These are phyloP conservation scores for Habropoda laboriosa DNA, from an alignment of 1,140 invertebrate genomes.

Conservation along the genomic window DNA sequence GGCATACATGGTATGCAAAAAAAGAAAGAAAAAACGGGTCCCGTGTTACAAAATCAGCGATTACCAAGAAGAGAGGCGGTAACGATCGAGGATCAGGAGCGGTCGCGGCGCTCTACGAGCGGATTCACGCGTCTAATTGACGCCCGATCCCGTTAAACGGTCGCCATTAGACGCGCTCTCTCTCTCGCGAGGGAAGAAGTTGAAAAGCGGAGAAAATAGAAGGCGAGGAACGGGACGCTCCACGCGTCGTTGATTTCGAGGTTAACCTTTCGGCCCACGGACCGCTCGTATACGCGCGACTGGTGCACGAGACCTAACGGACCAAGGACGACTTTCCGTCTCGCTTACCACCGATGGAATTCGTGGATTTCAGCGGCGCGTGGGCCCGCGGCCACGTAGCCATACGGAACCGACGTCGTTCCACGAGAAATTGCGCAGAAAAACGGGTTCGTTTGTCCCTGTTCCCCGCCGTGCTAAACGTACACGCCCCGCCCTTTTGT, in stretches of 20 bases:
- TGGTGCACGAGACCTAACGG: constrained; percentile 49
- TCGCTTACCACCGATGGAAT: constrained; percentile 46
- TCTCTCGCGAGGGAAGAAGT: background rate
- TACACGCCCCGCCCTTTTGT: too few species aligned
- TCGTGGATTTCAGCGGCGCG: constrained; percentile 32
- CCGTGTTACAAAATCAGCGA: background rate
- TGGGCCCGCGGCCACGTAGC: constrained; percentile 7
- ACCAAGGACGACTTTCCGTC: constrained; percentile 58
- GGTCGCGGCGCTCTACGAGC: background rate
- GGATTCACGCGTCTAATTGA: constrained; percentile 53
- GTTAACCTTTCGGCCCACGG: constrained; percentile 47
- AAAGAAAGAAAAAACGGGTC: background rate
- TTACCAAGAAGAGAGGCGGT: background rate
- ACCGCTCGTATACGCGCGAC: constrained; percentile 19
- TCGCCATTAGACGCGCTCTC: background rate
- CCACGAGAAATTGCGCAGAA: background rate
- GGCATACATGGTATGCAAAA: too few species aligned
- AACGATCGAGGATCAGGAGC: background rate
- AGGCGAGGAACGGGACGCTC: constrained; percentile 12
- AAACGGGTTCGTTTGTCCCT: background rate
- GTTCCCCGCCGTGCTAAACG: too few species aligned
- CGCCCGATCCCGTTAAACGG: constrained; percentile 53
- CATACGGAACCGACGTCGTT: background rate
- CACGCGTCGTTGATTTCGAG: constrained; percentile 63
- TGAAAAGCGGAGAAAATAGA: constrained; percentile 35